Evolutionary conservation across 1,140 invertebrate species (phyloP), one percentile per base, ranked within the genome.

Genomic region (Eupristina koningsbergeri): DNA sequence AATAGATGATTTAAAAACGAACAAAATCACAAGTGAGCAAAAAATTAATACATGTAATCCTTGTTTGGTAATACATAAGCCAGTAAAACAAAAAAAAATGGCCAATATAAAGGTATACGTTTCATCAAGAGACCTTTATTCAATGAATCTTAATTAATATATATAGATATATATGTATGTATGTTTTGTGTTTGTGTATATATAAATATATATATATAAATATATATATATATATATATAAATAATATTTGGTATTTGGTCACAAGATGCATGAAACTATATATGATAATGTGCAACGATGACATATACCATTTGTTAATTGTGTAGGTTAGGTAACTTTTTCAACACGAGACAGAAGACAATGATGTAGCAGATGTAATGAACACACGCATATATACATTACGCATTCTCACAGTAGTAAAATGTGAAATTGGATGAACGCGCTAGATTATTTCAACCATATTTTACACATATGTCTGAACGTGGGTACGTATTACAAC

Each of bases 401-500:
- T 34, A 50, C 63, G 78, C 78, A 26, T 71, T 80, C 11, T 22
- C 36, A 29, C 47, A 80, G 36, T 39, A 36, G 19, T 39, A 50
- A 50, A 58, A 31, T 71, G 0, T 71, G 45, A 15, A 29, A 73
- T 29, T 80, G 47, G 0, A 45, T 58, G 29, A 79, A 45, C 45
- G 36, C 39, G 29, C 5, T 41, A 71, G 67, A 71, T 75, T 31
- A 39, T 63, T 78, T 63, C 11, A n/a, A 26, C 17, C 1, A 50
- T 83, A n/a, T 73, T 80, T 79, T 80, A 50, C 64, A 73, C 29
- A 71, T 26, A 58, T n/a, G 0, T 67, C 7, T 61, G 22, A 50
- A 31, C 26, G 53, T n/a, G 41, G 41, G 31, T 71, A 22, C 41
- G 45, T 81, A 88, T 92, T 93, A 94, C 90, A 94, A 93, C 90